A percentile compares a stretch with the other conserved stretches of the same genome.
Evolutionary conservation across 2,888 invertebrate genomes (phyloP).

Genomic region (Diarsia brunnea): DNA sequence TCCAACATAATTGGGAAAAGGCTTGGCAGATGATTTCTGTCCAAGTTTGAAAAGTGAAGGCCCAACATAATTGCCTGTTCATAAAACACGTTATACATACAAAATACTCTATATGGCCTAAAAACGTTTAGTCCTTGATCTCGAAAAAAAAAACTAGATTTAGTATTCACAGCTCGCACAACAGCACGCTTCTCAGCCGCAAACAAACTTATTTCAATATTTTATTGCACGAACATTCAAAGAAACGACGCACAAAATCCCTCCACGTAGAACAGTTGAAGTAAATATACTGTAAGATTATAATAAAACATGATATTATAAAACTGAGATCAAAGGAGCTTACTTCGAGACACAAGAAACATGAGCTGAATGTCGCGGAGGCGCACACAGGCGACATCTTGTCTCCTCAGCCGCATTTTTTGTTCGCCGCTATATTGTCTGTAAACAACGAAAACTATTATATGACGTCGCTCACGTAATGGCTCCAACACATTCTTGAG

Average conservation of each 20-base stretch:
- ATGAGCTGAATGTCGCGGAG: conserved; percentile 30
- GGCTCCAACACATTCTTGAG: conserved; percentile 20
- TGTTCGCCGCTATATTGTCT: conserved; percentile 36
- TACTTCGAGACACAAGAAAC: conserved; percentile 35
- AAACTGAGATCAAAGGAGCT: conserved; percentile 46
- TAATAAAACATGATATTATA: conserved; percentile 57
- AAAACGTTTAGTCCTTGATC: background rate
- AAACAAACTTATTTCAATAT: conserved; percentile 55
- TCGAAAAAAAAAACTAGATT: conserved; percentile 14
- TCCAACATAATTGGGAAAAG: too few relatives aligned
- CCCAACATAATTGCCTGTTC: conserved; percentile 4
- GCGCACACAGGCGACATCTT: conserved; percentile 32
- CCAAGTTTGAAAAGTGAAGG: conserved; percentile 3
- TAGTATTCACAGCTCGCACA: conserved; percentile 43
- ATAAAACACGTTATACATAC: conserved; percentile 6
- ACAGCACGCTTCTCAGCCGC: conserved; percentile 9
- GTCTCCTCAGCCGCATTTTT: conserved; percentile 51
- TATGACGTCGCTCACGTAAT: conserved; percentile 29
- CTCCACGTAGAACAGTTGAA: conserved; percentile 48
- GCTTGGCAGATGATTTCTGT: too few relatives aligned
- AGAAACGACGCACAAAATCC: conserved; percentile 37
- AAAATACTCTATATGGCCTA: conserved; percentile 1
- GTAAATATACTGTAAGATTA: conserved; percentile 52
- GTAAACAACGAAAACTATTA: conserved; percentile 58
- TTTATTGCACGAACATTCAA: conserved; percentile 50